phyloP scores from a whole-genome alignment of 2,113 vertebrate species.

The chimpanzee (Pan troglodytes) region NHGRI_mPanTro3-v2.1_pri NC_072409.2:21419001-21419500 shows the following conservation, averaged over 20 bases:
- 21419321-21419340: slow-evolving; percentile 56
- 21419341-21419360: slow-evolving; percentile 60
- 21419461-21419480: slow-evolving; percentile 42
- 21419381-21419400: slow-evolving; percentile 36
- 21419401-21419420: slow-evolving; percentile 51
- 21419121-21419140: slow-evolving; percentile 80
- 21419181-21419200: slow-evolving; percentile 79
- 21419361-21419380: slow-evolving; percentile 5
- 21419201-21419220: slow-evolving; percentile 67
- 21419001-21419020: slow-evolving; percentile 79
- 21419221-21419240: background rate
- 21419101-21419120: slow-evolving; percentile 70
- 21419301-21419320: slow-evolving; percentile 48
- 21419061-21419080: slow-evolving; percentile 80
- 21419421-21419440: slow-evolving; percentile 58
- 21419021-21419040: slow-evolving; percentile 56
- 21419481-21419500: slow-evolving; percentile 31
- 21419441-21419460: slow-evolving; percentile 9
- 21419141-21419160: slow-evolving; percentile 85
- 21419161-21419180: slow-evolving; percentile 83
- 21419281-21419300: slow-evolving; percentile 57
- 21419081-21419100: slow-evolving; percentile 81
- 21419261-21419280: background rate
- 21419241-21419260: background rate
- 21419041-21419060: slow-evolving; percentile 70